phyloP scores from a whole-genome alignment of 2,888 invertebrate genomes.

The Thyatira batis region DNA sequence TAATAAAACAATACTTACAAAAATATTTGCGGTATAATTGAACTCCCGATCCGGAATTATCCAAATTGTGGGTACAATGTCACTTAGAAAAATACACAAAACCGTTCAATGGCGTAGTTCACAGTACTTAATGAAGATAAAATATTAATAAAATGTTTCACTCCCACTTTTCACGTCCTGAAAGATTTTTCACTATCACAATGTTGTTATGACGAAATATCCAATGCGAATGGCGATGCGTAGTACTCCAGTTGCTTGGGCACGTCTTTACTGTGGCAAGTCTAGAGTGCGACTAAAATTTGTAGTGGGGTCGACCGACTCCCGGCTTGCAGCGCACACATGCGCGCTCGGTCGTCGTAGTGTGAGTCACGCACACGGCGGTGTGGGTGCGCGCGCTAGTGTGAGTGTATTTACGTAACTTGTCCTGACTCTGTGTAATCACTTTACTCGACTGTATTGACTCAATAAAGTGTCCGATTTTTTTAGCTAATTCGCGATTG shows the following conservation, averaged over 20 bases:
- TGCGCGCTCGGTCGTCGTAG: constrained; percentile 15
- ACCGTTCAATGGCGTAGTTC: constrained; percentile 50
- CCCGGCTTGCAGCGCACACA: constrained; percentile 69
- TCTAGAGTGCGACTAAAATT: constrained; percentile 74
- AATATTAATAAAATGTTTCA: constrained; percentile 57
- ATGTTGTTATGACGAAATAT: constrained; percentile 79
- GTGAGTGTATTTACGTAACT: constrained; percentile 78
- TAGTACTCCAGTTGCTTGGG: constrained; percentile 55
- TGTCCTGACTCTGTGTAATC: constrained; percentile 66
- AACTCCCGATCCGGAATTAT: constrained; percentile 77
- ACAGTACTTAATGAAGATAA: constrained; percentile 48
- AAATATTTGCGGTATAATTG: constrained; percentile 78
- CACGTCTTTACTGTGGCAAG: constrained; percentile 61
- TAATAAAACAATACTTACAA: constrained; percentile 67
- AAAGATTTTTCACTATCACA: constrained; percentile 75
- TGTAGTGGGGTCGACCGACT: constrained; percentile 78
- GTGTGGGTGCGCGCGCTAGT: constrained; percentile 52
- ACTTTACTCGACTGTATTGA: constrained; percentile 65
- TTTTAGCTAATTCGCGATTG: constrained; percentile 75
- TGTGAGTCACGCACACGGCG: constrained; percentile 12
- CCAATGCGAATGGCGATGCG: constrained; percentile 62
- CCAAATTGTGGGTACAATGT: constrained; percentile 75
- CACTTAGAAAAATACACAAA: constrained; percentile 60
- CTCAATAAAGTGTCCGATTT: constrained; percentile 73
- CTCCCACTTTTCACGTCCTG: constrained; percentile 76